phyloP scores from a whole-genome alignment of 2,113 vertebrate species.

The Zeus faber region DNA sequence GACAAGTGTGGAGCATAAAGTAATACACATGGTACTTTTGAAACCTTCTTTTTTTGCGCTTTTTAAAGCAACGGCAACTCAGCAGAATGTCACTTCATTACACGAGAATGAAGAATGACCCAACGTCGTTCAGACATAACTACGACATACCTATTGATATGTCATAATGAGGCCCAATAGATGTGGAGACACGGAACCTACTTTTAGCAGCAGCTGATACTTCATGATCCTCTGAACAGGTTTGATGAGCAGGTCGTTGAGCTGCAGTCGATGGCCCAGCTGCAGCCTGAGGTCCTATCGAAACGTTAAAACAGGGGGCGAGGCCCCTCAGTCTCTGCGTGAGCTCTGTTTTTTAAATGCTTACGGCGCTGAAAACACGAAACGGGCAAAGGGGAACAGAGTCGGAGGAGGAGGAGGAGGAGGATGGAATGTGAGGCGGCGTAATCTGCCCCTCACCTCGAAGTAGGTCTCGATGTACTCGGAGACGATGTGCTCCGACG shows the following conservation, averaged over 20 bases:
- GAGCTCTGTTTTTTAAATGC: too few relatives aligned
- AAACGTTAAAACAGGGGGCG: not conserved
- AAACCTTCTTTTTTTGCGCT: too few relatives aligned
- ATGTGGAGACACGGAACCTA: slow-evolving; percentile 27
- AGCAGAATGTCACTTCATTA: too few relatives aligned
- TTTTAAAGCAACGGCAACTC: too few relatives aligned
- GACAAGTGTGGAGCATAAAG: not conserved
- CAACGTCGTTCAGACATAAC: not conserved
- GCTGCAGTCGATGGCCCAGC: slow-evolving; percentile 85
- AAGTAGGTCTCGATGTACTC: slow-evolving; percentile 90
- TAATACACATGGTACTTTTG: too few relatives aligned
- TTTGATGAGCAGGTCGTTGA: slow-evolving; percentile 89
- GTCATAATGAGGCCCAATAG: not conserved
- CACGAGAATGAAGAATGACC: too few relatives aligned
- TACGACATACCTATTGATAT: not conserved
- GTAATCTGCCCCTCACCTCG: slow-evolving; percentile 75
- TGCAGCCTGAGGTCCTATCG: slow-evolving; percentile 87
- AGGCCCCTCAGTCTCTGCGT: too few relatives aligned
- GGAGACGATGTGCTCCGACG: slow-evolving; percentile 87
- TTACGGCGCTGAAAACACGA: not conserved
- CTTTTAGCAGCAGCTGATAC: slow-evolving; percentile 89
- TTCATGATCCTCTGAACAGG: slow-evolving; percentile 93
- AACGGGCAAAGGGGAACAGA: not conserved
- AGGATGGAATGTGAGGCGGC: not conserved
- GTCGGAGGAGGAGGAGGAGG: not conserved